Evolutionary conservation across 2,888 invertebrate species (phyloP).

Genomic region (Tenthredo distinguenda): DNA sequence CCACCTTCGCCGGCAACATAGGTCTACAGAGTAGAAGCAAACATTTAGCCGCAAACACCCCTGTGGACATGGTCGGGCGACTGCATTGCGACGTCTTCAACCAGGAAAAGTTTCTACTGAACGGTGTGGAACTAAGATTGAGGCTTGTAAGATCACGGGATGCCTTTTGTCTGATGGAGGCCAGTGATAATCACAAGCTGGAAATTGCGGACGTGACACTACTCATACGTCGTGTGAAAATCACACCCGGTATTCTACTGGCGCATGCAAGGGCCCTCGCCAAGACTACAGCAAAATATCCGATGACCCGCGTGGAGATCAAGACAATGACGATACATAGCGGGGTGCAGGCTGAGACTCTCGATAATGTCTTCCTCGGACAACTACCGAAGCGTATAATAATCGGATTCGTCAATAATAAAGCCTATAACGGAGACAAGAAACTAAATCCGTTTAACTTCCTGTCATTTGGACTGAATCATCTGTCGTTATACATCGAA

Average conservation of each 20-base stretch:
- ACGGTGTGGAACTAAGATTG: constrained; percentile 57
- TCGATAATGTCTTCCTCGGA: constrained; percentile 68
- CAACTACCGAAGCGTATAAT: constrained; percentile 63
- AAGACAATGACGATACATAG: constrained; percentile 61
- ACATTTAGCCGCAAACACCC: too few species aligned
- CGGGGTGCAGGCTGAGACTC: constrained; percentile 61
- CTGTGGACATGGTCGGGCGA: constrained; percentile 18
- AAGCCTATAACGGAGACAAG: constrained; percentile 43
- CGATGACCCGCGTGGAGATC: constrained; percentile 52
- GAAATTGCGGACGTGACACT: too few species aligned
- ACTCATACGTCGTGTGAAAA: too few species aligned
- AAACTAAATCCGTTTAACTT: constrained; percentile 52
- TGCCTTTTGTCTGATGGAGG: constrained; percentile 57
- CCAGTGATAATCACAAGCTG: background rate
- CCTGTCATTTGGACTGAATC: too few species aligned
- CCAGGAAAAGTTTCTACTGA: constrained; percentile 57
- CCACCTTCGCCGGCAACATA: too few species aligned
- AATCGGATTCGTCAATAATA: too few species aligned
- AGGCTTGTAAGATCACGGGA: constrained; percentile 53
- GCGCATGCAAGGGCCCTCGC: too few species aligned
- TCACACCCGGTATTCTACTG: too few species aligned
- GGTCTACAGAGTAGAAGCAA: too few species aligned
- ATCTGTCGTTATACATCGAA: too few species aligned
- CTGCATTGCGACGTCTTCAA: constrained; percentile 57
- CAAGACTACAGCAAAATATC: too few species aligned